These are phyloP conservation scores for Merops nubicus DNA, from an alignment of 2,113 vertebrate species.

Conservation along the genomic window DNA sequence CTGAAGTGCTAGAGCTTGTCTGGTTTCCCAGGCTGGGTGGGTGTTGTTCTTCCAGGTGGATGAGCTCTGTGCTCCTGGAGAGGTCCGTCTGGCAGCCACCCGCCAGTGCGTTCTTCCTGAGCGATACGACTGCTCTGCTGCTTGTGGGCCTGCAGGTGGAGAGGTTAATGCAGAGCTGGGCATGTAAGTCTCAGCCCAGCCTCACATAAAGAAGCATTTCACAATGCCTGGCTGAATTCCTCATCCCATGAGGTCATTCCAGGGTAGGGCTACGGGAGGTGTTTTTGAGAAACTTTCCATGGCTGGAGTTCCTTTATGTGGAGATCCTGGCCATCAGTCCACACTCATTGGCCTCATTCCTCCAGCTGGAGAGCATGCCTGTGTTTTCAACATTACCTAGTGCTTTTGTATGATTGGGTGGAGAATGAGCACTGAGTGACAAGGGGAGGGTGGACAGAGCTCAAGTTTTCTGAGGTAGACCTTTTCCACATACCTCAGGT, in stretches of 20 bases:
- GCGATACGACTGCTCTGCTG: conserved; percentile 76
- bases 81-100: conserved; percentile 84
- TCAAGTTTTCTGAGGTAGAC: fast-evolving
- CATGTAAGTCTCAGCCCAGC: conserved; percentile 80
- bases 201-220: neutral
- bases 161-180: conserved; percentile 83
- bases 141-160: conserved; percentile 81
- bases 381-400: neutral
- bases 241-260: neutral
- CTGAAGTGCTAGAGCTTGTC: neutral
- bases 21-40: neutral
- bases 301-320: neutral
- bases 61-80: conserved; percentile 78
- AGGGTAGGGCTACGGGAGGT: neutral
- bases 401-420: neutral
- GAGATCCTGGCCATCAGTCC: neutral
- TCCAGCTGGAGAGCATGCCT: neutral
- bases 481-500: neutral
- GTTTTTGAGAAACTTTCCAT: neutral
- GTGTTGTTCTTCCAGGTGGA: conserved; percentile 73
- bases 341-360: neutral
- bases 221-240: neutral
- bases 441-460: neutral
- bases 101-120: conserved; percentile 78
- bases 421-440: neutral